Evolutionary conservation across 2,888 invertebrate genomes (phyloP).

Genomic region (Eupithecia dodoneata): DNA sequence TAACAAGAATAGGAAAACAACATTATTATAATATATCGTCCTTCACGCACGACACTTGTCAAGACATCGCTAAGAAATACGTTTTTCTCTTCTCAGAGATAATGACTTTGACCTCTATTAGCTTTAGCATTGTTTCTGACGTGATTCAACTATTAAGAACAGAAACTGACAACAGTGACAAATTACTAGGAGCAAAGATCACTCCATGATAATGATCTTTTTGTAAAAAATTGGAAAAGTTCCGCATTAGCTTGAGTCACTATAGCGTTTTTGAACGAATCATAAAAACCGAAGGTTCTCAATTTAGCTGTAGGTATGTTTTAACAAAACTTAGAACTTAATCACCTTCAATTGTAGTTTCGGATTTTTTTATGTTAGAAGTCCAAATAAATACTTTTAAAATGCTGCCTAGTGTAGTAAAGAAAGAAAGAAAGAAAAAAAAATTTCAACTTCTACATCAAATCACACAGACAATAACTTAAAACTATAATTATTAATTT

Average conservation of each 20-base stretch:
- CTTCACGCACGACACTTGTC: conserved; percentile 30
- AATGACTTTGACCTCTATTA: conserved; percentile 37
- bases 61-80: conserved; percentile 23
- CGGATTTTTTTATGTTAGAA: background rate
- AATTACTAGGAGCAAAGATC: conserved; percentile 20
- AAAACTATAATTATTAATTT: too few species aligned
- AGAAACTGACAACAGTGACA: conserved; percentile 8
- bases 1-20: background rate
- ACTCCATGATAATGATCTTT: conserved; percentile 6
- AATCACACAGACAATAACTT: too few species aligned
- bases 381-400: background rate
- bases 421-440: too few species aligned
- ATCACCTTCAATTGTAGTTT: too few species aligned
- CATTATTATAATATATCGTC: background rate
- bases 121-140: conserved; percentile 27
- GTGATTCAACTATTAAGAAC: conserved; percentile 29
- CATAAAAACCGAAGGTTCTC: background rate
- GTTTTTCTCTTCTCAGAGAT: conserved; percentile 32
- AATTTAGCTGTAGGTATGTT: background rate
- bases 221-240: background rate
- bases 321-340: background rate
- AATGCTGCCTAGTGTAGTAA: background rate
- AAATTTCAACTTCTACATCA: too few species aligned
- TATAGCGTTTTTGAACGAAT: background rate
- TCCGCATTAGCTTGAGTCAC: background rate